Base-by-base conservation (phyloP, 2,113 vertebrate species). In the Semicossyphus pulcher region DNA sequence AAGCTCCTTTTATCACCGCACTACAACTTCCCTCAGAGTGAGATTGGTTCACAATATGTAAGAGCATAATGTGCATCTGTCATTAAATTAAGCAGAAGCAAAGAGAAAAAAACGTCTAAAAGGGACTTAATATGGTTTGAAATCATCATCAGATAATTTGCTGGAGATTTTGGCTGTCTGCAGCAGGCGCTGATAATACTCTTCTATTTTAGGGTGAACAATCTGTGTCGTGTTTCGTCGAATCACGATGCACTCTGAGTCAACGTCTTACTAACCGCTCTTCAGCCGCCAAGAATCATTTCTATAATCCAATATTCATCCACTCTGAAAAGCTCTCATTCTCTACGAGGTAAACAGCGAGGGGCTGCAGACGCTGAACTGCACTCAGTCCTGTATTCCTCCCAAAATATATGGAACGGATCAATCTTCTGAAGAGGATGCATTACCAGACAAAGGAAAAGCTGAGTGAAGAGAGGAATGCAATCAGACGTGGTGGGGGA, bases 331-430 rank as follows among this genome's bases (percentile, higher is more conserved):
- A 77, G 71, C 71, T 82, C 42, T 56, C 44, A 28, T 52, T 65
- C 67, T 72, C 67, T 25, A 25, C 20, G 37, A 81, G 48, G 74
- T 57, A 79, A 87, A 86, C 57, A 64, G 9, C 0, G 36, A 58
- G 29, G 41, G 32, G 36, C 58, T 54, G n/a, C 31, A 32, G 44
- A 62, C 15, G 54, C 62, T 63, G 26, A 26, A 23, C 36, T 21
- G 59, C 58, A 53, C 78, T 74, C 72, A 53, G 72, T 56, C 53
- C 59, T 44, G 66, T 67, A 70, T 83, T 85, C 80, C 64, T 81
- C 68, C 42, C 54, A 73, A 67, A 72, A 52, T 78, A 81, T 84
- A 44, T 44, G 9, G 41, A 44, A 44, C 56, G 69, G 54, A 80
- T 78, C 72, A 63, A 15, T 66, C 62, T 75, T 47, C 67, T 68